Base-by-base conservation (phyloP, 2,113 vertebrate species). In the Aleadryas rufinucha region DNA sequence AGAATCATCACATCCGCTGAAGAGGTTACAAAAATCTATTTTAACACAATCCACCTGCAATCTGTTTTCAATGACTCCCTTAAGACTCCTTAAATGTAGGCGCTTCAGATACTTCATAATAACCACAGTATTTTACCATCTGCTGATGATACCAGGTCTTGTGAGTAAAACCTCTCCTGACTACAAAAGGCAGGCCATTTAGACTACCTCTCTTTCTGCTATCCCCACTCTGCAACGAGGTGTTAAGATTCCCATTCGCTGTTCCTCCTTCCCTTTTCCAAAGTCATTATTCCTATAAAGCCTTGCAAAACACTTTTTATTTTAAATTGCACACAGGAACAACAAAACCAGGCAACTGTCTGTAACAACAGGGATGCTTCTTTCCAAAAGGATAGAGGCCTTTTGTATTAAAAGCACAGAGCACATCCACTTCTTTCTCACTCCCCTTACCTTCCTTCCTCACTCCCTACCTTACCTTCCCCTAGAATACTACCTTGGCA, bases 21-120 rank as follows among this genome's bases (percentile, higher is more conserved):
- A 93, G 66, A 77, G 52, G 68, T 90, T 84, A 90, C 59, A 84
- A 93, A 97, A 91, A 92, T 44, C 44, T 68, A 81, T 86, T 93
- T 81, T 77, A 92, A 94, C 68, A 57, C 80, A 82, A 95, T 68
- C 56, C 52, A 88, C 79, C 87, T 75, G 85, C 85, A 93, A 89
- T 92, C 71, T 65, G 21, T 80, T 94, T 90, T 41, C 47, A 84
- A 64, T 19, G 13, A 74, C 78, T 90, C 93, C 92, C 95, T 81
- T 84, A 92, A 68, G 82, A 74, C 66, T 88, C 79, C 68, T 94
- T 81, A 86, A 95, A 86, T 12, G 42, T 60, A 78, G 8, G 5
- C 0, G 0, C 75, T 91, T 69, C 79, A 72, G 84, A 76, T 60
- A 78, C 54, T 86, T 90, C 44, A 8, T 90, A 93, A 96, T 54